Percentiles rank a stretch among this genome's conserved stretches.
Evolutionary conservation across 1,140 invertebrate genomes (phyloP).

Genomic region (Caenorhabditis inopinata): DNA sequence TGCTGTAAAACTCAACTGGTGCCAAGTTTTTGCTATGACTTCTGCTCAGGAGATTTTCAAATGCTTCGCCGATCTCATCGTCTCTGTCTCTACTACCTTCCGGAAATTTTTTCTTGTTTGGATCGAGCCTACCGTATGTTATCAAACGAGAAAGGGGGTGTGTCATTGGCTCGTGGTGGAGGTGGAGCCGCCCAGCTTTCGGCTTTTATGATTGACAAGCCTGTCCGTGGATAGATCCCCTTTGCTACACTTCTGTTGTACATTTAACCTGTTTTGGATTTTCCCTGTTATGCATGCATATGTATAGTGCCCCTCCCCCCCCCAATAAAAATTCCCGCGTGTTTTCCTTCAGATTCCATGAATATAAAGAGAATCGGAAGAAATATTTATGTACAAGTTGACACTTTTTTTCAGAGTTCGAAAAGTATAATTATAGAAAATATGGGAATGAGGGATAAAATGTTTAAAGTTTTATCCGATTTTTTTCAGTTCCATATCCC

Average conservation of each 20-base stretch:
- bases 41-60: conserved; percentile 51
- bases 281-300: conserved; percentile 1
- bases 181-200: conserved; percentile 21
- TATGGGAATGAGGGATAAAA: too few species aligned
- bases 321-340: conserved; percentile 13
- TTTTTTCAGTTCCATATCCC: conserved; percentile 49
- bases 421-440: not conserved
- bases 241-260: not conserved
- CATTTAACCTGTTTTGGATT: not conserved
- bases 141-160: conserved; percentile 20
- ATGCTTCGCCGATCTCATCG: conserved; percentile 48
- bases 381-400: too few species aligned
- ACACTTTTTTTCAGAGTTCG: not conserved
- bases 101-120: conserved; percentile 54
- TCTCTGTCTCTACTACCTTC: conserved; percentile 56
- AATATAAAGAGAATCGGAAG: too few species aligned
- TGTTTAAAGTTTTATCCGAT: too few species aligned
- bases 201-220: conserved; percentile 20
- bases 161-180: conserved; percentile 10
- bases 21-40: conserved; percentile 53
- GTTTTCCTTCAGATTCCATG: not conserved
- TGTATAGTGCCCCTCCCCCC: not conserved
- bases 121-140: conserved; percentile 50
- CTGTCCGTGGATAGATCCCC: conserved; percentile 18
- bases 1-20: conserved; percentile 52